Conservation (phyloP, 1,140 invertebrate genomes). For the Apolygus lucorum region DNA sequence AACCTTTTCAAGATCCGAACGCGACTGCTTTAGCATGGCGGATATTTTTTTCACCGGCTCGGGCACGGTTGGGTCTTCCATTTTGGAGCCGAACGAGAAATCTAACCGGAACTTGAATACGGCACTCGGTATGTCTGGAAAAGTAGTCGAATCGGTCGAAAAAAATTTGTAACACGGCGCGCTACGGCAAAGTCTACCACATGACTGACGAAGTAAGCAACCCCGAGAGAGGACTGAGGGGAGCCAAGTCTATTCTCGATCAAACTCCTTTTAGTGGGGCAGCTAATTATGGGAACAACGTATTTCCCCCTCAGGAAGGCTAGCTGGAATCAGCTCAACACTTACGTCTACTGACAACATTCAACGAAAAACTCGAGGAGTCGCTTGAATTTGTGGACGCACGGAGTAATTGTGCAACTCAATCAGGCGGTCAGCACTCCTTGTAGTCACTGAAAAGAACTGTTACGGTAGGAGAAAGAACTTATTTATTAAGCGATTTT, state of each 20-base stretch:
- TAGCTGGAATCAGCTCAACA: too few relatives aligned
- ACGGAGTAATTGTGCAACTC: too few relatives aligned
- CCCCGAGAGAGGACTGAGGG: not conserved
- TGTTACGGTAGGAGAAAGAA: too few relatives aligned
- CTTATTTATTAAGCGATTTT: too few relatives aligned
- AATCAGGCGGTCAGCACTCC: too few relatives aligned
- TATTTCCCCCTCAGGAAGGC: too few relatives aligned
- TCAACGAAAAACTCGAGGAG: too few relatives aligned
- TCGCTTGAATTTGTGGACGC: too few relatives aligned
- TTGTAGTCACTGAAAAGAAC: too few relatives aligned
- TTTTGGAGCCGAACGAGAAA: too few relatives aligned
- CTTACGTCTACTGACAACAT: too few relatives aligned
- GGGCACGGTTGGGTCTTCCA: conserved; percentile 37
- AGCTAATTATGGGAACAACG: conserved; percentile 7
- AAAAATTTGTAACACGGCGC: not conserved
- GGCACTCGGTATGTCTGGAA: not conserved
- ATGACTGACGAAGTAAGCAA: not conserved
- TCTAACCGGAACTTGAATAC: not conserved
- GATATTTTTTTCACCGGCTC: conserved; percentile 75
- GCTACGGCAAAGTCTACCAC: not conserved
- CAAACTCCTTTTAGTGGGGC: not conserved
- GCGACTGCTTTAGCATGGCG: conserved; percentile 61
- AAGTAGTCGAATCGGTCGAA: not conserved
- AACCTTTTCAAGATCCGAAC: conserved; percentile 82
- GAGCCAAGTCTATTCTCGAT: conserved; percentile 1